phyloP scores from a whole-genome alignment of 1,140 invertebrate genomes.

The Drosophila nasuta region DNA sequence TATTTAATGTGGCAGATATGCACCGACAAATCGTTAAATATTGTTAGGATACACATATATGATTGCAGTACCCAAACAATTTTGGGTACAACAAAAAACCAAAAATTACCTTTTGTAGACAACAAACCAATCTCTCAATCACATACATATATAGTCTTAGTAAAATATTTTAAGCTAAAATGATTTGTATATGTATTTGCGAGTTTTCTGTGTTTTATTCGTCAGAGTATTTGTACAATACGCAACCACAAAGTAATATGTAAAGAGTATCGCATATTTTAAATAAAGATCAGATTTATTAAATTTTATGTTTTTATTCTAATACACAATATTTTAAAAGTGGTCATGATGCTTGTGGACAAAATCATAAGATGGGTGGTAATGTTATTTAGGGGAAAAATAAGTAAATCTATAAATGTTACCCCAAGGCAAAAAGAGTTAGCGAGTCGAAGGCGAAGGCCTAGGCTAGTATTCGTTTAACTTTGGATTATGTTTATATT shows the following conservation, averaged over 20 bases:
- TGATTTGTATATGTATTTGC: slow-evolving; percentile 49
- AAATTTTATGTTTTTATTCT: slow-evolving; percentile 6
- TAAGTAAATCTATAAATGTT: too few species aligned
- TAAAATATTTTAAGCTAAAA: slow-evolving; percentile 43
- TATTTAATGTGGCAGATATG: slow-evolving; percentile 33
- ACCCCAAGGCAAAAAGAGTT: too few species aligned
- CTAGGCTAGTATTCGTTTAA: too few species aligned
- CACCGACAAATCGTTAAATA: slow-evolving; percentile 54
- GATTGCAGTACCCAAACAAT: slow-evolving; percentile 27
- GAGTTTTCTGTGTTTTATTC: slow-evolving; percentile 35
- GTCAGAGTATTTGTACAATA: slow-evolving; percentile 35
- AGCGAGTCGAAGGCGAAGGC: too few species aligned
- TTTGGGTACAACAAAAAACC: slow-evolving; percentile 28
- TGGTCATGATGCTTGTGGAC: neutral
- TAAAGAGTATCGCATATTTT: slow-evolving; percentile 63
- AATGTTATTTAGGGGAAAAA: too few species aligned
- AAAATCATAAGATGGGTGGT: too few species aligned
- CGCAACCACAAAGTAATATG: slow-evolving; percentile 41
- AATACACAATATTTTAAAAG: neutral
- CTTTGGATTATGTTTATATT: too few species aligned
- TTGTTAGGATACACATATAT: slow-evolving; percentile 5
- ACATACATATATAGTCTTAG: slow-evolving; percentile 10
- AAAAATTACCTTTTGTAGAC: slow-evolving; percentile 21
- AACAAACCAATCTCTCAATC: slow-evolving; percentile 21
- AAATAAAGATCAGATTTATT: slow-evolving; percentile 67